Base-by-base conservation (phyloP, 35 echinoderm and acorn worm genomes). In the Lytechinus variegatus region DNA sequence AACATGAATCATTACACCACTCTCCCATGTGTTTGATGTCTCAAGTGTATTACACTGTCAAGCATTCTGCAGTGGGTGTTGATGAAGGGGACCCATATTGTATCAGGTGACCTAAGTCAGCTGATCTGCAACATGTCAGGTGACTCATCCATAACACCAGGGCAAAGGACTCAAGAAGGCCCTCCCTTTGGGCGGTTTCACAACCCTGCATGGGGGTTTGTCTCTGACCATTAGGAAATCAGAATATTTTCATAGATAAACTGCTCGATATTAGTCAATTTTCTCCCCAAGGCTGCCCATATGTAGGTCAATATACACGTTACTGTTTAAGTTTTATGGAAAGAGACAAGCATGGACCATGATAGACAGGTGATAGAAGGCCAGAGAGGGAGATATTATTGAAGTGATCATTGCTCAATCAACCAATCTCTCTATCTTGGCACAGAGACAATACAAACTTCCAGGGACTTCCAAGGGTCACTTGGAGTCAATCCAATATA, bases 151-250 rank as follows among this genome's bases (percentile, higher is more conserved):
- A 8, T 2, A 44, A 44, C 11, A 4, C 13, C 10, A 54, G 44
- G 44, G 44, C 54, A 12, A 24, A 51, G 54, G 51, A 53, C 44
- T 91, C 10, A 11, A 24, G 44, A 27, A 79, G 66, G 66, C 14
- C n/a, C 66, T 24, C 66, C 66, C 66, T 79, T 79, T 79, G 66
- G 66, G 66, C 8, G n/a, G 66, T 19, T 5, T 71, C 19, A 71
- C 66, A n/a, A 79, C 8, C n/a, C 66, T n/a, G n/a, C 21, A 79
- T 16, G 13, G 66, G 66, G 66, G 66, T 24, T 24, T 44, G 33
- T 79, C n/a, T 79, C 66, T 24, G 66, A 79, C 66, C 66, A 79
- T n/a, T 79, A 79, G 66, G 66, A 79, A 79, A 79, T 79, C 16
- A 79, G 66, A 79, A 79, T 79, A 79, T n/a, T 79, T 71, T 0